These are phyloP conservation scores for Montifringilla adamsi DNA, from an alignment of 2,113 vertebrate species.

Conservation along the genomic window DNA sequence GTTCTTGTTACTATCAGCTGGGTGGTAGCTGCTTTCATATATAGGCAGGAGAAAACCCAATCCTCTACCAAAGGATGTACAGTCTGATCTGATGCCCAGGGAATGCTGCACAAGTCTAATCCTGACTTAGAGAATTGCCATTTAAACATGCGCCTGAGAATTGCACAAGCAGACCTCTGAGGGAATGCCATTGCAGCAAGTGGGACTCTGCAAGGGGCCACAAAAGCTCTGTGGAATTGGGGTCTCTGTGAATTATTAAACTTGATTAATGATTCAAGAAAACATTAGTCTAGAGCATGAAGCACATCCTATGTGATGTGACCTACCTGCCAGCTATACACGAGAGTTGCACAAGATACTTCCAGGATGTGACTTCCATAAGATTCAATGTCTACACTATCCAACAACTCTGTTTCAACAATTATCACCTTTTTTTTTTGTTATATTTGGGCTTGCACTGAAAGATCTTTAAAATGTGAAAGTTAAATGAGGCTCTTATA, in stretches of 20 bases:
- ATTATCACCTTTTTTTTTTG: slow-evolving; percentile 30
- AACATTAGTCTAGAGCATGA: slow-evolving; percentile 23
- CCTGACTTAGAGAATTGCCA: not conserved
- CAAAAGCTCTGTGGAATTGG: not conserved
- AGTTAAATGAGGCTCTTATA: slow-evolving; percentile 59
- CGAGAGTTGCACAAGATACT: not conserved
- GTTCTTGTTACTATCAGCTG: not conserved
- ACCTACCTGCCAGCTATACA: not conserved
- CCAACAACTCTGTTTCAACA: slow-evolving; percentile 16
- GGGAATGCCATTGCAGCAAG: not conserved
- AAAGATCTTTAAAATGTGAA: slow-evolving; percentile 58
- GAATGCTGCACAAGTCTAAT: not conserved
- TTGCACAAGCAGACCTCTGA: not conserved
- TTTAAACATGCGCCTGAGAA: not conserved
- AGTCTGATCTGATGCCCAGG: not conserved
- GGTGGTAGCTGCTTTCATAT: not conserved
- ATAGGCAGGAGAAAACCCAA: not conserved
- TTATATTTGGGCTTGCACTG: slow-evolving; percentile 33
- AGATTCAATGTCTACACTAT: not conserved
- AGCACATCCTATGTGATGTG: not conserved
- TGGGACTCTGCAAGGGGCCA: slow-evolving; percentile 1
- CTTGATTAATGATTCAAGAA: slow-evolving; percentile 33
- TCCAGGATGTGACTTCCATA: not conserved
- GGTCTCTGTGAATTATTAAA: slow-evolving; percentile 50
- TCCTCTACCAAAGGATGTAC: not conserved